Base-by-base conservation (phyloP, 1,140 invertebrate species). In the Papilio polytes region DNA sequence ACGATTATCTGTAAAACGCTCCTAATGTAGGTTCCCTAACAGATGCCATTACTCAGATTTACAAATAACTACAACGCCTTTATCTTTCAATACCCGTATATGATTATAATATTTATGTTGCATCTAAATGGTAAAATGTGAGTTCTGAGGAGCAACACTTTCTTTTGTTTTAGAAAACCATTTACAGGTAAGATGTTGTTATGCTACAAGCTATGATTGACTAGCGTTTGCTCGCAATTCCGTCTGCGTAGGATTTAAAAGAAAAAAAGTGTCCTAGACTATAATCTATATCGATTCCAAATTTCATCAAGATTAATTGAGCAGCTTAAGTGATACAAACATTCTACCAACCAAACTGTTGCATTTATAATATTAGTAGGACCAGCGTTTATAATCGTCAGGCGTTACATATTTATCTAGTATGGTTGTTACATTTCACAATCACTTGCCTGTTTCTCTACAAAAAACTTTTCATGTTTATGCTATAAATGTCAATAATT, bases 31-130 rank as follows among this genome's bases (percentile, higher is more conserved):
- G 80, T 80, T 81, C 86, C 83, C 81, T 86, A 85, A 87, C 83
- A 84, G 86, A 89, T 89, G 85, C 85, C 76, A 90, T 85, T 89
- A 93, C 89, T 94, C 88, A 91, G 83, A 36, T 93, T 91, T 87
- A 93, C 86, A 90, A 92, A 90, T 88, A 87, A 90, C 82, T 87
- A 90, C 90, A 84, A 88, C 83, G 88, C 87, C 89, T 90, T 91
- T 86, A 88, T 84, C 80, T 81, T 83, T 82, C 80, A 78, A 83
- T 81, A 83, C 20, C 73, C 80, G 51, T 80, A 74, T 80, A 66
- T 79, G 53, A 74, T 73, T 78, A 3, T 9, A 44, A 7, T 72
- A 56, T 76, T 46, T 46, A 46, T 74, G 10, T 76, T 76, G 7
- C 0, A 41, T 46, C 10, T 63, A 26, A 56, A 20, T n/a, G 53